These are phyloP conservation scores for Anastrepha ludens DNA, from an alignment of 1,140 invertebrate genomes.

Conservation along the genomic window DNA sequence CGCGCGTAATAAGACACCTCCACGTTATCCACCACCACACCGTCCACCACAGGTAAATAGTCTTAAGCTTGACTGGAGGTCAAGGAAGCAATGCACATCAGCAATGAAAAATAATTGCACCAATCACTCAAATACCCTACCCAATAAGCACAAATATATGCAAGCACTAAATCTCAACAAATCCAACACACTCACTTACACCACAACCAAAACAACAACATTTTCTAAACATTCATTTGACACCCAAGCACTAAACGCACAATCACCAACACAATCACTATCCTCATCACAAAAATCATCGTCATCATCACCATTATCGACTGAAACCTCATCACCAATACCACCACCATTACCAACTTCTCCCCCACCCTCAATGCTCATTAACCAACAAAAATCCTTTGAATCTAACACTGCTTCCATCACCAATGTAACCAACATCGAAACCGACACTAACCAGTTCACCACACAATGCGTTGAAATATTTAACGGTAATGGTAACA, in stretches of 20 bases:
- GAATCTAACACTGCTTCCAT: constrained; percentile 75
- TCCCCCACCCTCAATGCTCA: constrained; percentile 56
- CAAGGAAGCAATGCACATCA: constrained; percentile 34
- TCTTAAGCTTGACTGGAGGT: constrained; percentile 18
- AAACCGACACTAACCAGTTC: constrained; percentile 63
- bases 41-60: constrained; percentile 76
- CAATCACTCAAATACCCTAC: constrained; percentile 33
- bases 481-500: constrained; percentile 54
- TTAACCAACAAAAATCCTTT: constrained; percentile 57
- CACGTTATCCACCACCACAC: constrained; percentile 87
- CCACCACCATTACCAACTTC: constrained; percentile 53
- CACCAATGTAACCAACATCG: constrained; percentile 61
- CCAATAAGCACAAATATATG: constrained; percentile 53
- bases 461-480: constrained; percentile 60
- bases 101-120: constrained; percentile 39
- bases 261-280: neutral
- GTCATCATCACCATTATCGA: neutral
- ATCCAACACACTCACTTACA: constrained; percentile 17
- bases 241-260: neutral
- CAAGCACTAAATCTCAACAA: constrained; percentile 34
- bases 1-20: constrained; percentile 91
- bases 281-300: constrained; percentile 29
- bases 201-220: neutral
- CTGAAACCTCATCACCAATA: constrained; percentile 42
- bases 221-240: neutral